Conservation (phyloP, 2,888 invertebrate genomes). For the Hesperia comma region DNA sequence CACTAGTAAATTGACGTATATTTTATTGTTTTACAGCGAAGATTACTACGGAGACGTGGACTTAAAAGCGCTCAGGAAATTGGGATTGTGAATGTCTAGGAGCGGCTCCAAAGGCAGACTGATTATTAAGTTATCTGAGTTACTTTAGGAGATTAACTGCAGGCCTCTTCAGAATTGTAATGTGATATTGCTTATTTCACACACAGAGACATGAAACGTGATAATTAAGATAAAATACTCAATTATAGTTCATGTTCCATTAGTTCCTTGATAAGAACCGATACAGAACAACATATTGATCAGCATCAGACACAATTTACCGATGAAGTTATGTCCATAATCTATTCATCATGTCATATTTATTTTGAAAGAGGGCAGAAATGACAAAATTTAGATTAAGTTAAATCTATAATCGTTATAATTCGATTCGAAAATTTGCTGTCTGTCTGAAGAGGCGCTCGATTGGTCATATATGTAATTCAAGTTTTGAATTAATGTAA, state of each 20-base stretch:
- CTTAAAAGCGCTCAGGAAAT: slow-evolving; percentile 93
- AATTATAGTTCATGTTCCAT: slow-evolving; percentile 9
- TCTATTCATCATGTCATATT: slow-evolving; percentile 22
- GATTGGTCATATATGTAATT: slow-evolving; percentile 39
- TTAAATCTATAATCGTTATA: slow-evolving; percentile 4
- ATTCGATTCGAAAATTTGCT: slow-evolving; percentile 9
- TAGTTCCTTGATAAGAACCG: slow-evolving; percentile 13
- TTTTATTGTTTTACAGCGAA: slow-evolving; percentile 85
- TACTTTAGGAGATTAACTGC: slow-evolving; percentile 54
- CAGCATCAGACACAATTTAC: slow-evolving; percentile 1
- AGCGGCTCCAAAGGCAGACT: slow-evolving; percentile 79
- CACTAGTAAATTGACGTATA: slow-evolving; percentile 21
- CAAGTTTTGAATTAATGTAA: slow-evolving; percentile 6
- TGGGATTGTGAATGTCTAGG: slow-evolving; percentile 87
- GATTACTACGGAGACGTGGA: slow-evolving; percentile 97
- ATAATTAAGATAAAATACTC: slow-evolving; percentile 22
- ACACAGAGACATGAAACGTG: slow-evolving; percentile 21
- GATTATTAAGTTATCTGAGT: slow-evolving; percentile 71
- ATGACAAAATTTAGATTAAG: slow-evolving; percentile 21
- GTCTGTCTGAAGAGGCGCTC: slow-evolving; percentile 75
- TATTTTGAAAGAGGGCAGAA: slow-evolving; percentile 19
- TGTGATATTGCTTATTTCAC: slow-evolving; percentile 30
- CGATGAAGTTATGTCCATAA: background rate
- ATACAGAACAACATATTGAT: background rate
- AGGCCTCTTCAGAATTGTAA: slow-evolving; percentile 52